phyloP scores from a whole-genome alignment of 2,888 invertebrate genomes.

The Graphium colonna region DNA sequence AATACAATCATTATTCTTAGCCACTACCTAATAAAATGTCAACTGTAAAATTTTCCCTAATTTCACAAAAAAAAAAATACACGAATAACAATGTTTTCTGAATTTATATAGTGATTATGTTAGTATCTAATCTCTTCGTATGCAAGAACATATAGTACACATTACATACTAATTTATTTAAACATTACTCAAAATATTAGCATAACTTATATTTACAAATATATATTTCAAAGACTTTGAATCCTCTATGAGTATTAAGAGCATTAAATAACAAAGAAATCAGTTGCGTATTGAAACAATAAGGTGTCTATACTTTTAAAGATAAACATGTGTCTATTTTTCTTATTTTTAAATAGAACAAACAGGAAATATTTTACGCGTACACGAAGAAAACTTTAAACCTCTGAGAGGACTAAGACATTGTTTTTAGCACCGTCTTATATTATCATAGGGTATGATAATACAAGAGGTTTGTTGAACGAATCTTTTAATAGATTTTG shows the following conservation, averaged over 20 bases:
- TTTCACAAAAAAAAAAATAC: constrained; percentile 7
- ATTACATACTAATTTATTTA: constrained; percentile 11
- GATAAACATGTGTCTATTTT: background rate
- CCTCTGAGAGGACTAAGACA: constrained; percentile 2
- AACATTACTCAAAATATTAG: constrained; percentile 19
- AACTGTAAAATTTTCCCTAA: constrained; percentile 7
- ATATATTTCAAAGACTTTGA: constrained; percentile 36
- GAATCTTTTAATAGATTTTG: background rate
- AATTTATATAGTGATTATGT: constrained; percentile 2
- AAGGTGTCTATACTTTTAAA: background rate
- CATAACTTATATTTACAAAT: constrained; percentile 61
- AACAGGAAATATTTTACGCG: background rate
- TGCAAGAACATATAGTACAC: constrained; percentile 22
- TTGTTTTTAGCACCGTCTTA: constrained; percentile 14
- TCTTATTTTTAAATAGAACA: background rate
- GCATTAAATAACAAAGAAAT: constrained; percentile 7
- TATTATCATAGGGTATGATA: constrained; percentile 15
- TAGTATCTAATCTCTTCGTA: constrained; percentile 13
- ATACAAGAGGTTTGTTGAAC: constrained; percentile 17
- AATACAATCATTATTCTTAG: constrained; percentile 9
- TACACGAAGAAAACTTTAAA: background rate
- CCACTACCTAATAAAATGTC: constrained; percentile 16
- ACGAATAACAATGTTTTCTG: constrained; percentile 10
- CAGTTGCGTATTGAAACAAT: background rate
- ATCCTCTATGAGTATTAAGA: constrained; percentile 16